Evolutionary conservation across 1,140 invertebrate genomes (phyloP).

Genomic region (Drosophila repleta): DNA sequence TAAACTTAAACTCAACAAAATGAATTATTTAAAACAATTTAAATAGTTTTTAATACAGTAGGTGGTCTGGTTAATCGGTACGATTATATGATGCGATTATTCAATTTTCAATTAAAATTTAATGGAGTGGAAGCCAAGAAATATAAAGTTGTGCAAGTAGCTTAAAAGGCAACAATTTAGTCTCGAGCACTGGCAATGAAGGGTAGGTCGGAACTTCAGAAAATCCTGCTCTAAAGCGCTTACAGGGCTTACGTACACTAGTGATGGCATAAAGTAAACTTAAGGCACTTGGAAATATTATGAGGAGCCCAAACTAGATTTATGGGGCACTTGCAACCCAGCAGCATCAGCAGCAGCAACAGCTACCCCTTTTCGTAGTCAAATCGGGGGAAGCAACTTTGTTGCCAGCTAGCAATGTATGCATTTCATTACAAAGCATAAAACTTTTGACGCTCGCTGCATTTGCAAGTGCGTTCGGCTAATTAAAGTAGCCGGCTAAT

Average conservation of each 20-base stretch:
- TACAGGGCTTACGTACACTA: background rate
- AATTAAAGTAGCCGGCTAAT: conserved; percentile 63
- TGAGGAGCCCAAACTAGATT: conserved; percentile 32
- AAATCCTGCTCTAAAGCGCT: conserved; percentile 1
- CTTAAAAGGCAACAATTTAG: background rate
- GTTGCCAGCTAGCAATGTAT: conserved; percentile 50
- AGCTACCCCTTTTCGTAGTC: conserved; percentile 19
- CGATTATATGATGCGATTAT: background rate
- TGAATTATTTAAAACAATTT: background rate
- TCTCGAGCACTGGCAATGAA: background rate
- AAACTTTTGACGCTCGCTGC: conserved; percentile 57
- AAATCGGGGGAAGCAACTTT: no score
- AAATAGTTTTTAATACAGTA: no score
- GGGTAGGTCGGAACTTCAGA: background rate
- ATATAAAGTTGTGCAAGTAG: background rate
- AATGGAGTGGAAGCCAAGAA: background rate
- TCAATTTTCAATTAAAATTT: background rate
- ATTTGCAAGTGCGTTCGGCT: conserved; percentile 53
- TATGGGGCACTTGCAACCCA: conserved; percentile 20
- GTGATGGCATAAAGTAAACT: conserved; percentile 11
- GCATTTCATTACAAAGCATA: conserved; percentile 63
- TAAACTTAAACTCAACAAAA: background rate
- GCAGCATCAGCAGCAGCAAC: background rate
- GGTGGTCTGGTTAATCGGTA: background rate
- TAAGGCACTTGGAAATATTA: conserved; percentile 3